Evolutionary conservation across 2,797 vertebrate species (phyloP), one percentile per base, ranked within the genome.

Genomic region (Hydrocynus forskahlii): DNA sequence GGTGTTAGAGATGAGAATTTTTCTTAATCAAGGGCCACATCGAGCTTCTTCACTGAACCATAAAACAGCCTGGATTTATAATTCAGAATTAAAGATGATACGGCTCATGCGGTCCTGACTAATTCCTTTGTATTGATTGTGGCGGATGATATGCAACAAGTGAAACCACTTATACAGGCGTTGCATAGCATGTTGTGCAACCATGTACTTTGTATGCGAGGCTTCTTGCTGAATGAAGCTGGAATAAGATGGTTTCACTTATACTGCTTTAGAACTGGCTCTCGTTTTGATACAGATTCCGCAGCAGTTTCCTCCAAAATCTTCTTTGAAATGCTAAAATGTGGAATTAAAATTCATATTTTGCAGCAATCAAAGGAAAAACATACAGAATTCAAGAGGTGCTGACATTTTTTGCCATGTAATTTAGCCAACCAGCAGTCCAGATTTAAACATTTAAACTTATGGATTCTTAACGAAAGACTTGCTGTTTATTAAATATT

Each of bases 101-200:
- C 17, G 16, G 50, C 23, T 4, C 2, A 16, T 21, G 62, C 62
- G n/a, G 13, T 62, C 70, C 50, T 55, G 19, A 1, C 19, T 8
- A 21, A 62, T 64, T 81, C 81, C 73, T 69, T 84, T 19, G 45
- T 82, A 17, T 5, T 57, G 48, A 62, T 16, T 59, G 17, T 16
- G 40, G 19, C 0, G 4, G 14, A 55, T 7, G 38, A 59, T 48
- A 74, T 21, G 50, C 70, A 55, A 5, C 25, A 2, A 19, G 17
- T 38, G 19, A 40, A 57, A 74, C 52, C 64, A 14, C 52, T 9
- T 50, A 12, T 17, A 17, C 17, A n/a, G 9, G 7, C 45, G 38
- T 21, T 23, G n/a, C 12, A 21, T 12, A 10, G 14, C 19, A 50
- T 70, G 10, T 7, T 1, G 9, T 29, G 66, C n/a, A 54, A 5